phyloP scores from a whole-genome alignment of 2,113 vertebrate genomes.

The Amphilophus citrinellus region DNA sequence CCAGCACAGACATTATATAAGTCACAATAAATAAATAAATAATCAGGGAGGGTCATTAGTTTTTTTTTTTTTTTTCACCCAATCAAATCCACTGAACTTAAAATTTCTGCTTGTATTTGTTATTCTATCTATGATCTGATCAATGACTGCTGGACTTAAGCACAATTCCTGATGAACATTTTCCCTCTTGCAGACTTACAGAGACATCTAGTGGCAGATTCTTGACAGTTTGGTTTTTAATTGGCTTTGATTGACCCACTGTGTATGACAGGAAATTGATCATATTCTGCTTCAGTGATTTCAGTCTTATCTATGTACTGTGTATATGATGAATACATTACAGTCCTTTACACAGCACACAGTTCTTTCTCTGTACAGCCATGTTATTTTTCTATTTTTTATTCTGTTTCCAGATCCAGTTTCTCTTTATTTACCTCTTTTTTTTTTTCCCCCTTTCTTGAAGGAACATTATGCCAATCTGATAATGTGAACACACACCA shows the following conservation, averaged over 20 bases:
- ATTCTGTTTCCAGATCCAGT: neutral
- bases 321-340: slow-evolving; percentile 19
- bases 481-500: neutral
- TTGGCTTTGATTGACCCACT: neutral
- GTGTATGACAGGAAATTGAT: slow-evolving; percentile 20
- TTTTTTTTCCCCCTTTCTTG: neutral
- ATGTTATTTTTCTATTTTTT: neutral
- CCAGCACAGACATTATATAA: neutral
- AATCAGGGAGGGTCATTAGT: neutral
- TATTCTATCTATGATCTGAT: neutral
- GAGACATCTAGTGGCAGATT: slow-evolving; percentile 71
- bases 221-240: slow-evolving; percentile 13
- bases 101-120: neutral
- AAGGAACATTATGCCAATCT: neutral
- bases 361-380: neutral
- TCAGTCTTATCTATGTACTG: slow-evolving; percentile 16
- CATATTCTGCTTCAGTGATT: slow-evolving; percentile 15
- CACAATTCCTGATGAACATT: neutral
- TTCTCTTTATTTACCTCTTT: neutral
- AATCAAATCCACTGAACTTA: neutral
- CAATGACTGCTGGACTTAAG: neutral
- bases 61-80: neutral
- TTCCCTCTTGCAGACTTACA: slow-evolving; percentile 13
- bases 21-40: neutral
- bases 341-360: neutral